These are phyloP conservation scores for Aethes cnicana DNA, from an alignment of 2,888 invertebrate species.

Conservation along the genomic window DNA sequence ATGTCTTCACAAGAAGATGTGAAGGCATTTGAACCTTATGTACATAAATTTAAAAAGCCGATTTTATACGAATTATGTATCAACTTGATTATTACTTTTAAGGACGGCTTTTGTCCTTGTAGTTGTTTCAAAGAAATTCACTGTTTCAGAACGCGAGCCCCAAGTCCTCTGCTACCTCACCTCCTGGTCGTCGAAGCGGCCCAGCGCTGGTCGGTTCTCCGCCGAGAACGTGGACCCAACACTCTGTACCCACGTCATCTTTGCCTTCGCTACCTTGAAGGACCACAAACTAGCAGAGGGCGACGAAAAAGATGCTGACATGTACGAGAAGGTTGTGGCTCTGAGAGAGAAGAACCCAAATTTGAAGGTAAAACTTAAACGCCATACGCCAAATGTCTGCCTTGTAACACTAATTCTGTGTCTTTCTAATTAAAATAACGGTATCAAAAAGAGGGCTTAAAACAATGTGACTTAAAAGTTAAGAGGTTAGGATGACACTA, in stretches of 20 bases:
- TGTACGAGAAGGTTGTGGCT: conserved; percentile 92
- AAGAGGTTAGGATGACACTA: no score
- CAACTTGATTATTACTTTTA: no score
- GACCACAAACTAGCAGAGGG: conserved; percentile 91
- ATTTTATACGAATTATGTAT: no score
- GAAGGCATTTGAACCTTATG: no score
- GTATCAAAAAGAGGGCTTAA: no score
- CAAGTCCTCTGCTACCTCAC: conserved; percentile 97
- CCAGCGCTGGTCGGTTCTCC: conserved; percentile 92
- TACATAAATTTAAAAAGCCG: no score
- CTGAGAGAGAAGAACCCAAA: conserved; percentile 94
- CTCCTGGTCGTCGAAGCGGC: conserved; percentile 97
- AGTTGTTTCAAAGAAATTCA: background rate
- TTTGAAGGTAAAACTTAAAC: conserved; percentile 88
- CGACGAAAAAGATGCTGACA: conserved; percentile 91
- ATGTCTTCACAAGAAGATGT: no score
- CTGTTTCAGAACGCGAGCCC: conserved; percentile 83
- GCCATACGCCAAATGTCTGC: no score
- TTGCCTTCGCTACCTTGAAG: conserved; percentile 95
- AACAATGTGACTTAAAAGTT: no score
- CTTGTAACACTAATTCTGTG: no score
- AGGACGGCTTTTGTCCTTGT: background rate
- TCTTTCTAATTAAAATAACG: no score
- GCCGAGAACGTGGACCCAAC: conserved; percentile 94
- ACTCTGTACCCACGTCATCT: conserved; percentile 96